These are phyloP conservation scores for Eristalis pertinax DNA, from an alignment of 2,888 invertebrate genomes.

Conservation along the genomic window DNA sequence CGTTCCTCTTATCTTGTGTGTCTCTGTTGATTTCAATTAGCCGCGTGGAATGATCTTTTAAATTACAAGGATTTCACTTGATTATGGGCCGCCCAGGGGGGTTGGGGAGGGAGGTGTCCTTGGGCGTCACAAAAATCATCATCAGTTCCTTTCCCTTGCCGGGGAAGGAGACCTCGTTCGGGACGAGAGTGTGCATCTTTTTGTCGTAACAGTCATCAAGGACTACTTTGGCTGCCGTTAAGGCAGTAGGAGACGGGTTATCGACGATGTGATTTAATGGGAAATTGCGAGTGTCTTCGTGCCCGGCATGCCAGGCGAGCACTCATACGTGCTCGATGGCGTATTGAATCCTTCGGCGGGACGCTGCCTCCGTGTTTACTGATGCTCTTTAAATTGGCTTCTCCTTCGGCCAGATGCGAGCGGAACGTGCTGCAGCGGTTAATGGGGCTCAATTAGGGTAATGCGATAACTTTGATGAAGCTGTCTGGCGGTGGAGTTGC, in stretches of 20 bases:
- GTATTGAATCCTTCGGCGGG: neutral
- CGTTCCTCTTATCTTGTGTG: neutral
- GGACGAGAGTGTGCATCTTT: neutral
- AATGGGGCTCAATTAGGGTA: neutral
- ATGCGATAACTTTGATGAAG: neutral
- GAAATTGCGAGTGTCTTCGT: conserved; percentile 41
- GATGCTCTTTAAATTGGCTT: conserved; percentile 21
- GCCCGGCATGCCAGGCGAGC: conserved; percentile 24
- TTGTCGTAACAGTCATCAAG: conserved; percentile 34
- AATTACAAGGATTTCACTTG: conserved; percentile 18
- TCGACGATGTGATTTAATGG: conserved; percentile 40
- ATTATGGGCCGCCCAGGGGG: neutral
- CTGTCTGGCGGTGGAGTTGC: neutral
- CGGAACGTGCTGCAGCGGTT: conserved; percentile 5
- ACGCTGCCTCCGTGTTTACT: neutral
- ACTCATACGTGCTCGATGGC: conserved; percentile 33
- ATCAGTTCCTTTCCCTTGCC: neutral
- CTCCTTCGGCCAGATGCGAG: neutral
- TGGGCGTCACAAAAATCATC: conserved; percentile 12
- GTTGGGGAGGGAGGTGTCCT: neutral
- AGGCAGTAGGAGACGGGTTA: conserved; percentile 4
- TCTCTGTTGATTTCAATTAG: conserved; percentile 35
- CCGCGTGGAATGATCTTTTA: conserved; percentile 16
- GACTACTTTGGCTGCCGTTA: conserved; percentile 35
- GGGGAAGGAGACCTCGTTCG: too few relatives aligned